Percentiles rank a stretch among this genome's conserved stretches.
Conservation (phyloP, 2,113 vertebrate genomes). For the Raja brachyura region DNA sequence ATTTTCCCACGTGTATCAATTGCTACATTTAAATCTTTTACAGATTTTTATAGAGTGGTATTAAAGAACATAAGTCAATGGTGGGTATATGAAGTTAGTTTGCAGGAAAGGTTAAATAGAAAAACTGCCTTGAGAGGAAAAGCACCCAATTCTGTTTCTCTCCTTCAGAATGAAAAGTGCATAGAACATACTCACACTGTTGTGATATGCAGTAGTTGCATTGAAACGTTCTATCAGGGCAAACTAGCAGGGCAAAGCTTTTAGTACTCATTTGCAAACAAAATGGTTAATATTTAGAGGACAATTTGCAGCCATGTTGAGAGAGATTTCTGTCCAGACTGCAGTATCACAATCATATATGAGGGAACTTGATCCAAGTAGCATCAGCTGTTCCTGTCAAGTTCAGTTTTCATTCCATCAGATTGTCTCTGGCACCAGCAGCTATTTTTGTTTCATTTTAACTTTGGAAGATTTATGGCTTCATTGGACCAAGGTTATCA, state of each 20-base stretch:
- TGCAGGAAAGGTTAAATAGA: no score
- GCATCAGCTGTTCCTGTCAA: background rate
- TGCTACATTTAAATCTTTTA: no score
- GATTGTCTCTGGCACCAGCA: background rate
- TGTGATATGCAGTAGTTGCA: no score
- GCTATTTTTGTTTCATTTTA: background rate
- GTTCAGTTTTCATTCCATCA: background rate
- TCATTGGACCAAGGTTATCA: background rate
- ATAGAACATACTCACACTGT: no score
- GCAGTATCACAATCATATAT: background rate
- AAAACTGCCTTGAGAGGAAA: no score
- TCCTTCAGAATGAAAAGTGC: no score
- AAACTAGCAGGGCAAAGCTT: background rate
- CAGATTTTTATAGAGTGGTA: no score
- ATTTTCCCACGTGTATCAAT: no score
- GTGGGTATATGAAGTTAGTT: no score
- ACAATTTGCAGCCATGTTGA: background rate
- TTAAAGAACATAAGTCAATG: no score
- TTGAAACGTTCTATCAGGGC: background rate
- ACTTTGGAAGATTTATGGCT: background rate
- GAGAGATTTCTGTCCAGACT: background rate
- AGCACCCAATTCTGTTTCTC: no score
- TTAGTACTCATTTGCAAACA: background rate
- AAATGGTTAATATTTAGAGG: background rate
- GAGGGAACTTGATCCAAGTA: background rate